These are phyloP conservation scores for Corythornis leucogaster DNA, from an alignment of 2,797 vertebrate species.

Conservation along the genomic window DNA sequence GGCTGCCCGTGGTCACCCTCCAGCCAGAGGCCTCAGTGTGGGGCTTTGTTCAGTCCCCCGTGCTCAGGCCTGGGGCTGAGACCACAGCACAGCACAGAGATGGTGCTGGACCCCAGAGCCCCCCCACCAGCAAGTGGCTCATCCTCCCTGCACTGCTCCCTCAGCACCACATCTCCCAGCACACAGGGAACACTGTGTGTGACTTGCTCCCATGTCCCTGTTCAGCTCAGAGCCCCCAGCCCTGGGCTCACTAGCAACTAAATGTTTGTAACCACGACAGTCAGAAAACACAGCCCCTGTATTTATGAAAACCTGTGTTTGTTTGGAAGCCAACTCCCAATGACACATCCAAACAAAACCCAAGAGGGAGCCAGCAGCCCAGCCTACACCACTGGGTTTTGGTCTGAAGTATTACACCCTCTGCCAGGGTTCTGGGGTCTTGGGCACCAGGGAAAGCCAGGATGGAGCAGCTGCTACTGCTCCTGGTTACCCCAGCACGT, in stretches of 20 bases:
- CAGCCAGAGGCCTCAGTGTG: neutral
- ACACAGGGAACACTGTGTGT: neutral
- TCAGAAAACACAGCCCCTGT: neutral
- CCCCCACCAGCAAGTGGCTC: no score
- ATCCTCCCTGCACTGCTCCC: no score
- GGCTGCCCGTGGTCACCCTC: rapidly evolving
- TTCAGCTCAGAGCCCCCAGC: neutral
- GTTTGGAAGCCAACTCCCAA: neutral
- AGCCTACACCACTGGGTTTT: neutral
- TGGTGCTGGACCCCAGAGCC: neutral
- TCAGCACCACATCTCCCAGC: neutral
- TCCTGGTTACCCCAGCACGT: neutral
- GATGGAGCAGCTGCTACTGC: neutral
- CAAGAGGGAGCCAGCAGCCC: neutral
- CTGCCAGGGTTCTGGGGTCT: neutral
- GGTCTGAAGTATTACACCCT: neutral
- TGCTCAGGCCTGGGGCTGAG: neutral
- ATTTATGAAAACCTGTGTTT: neutral
- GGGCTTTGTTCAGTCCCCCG: neutral
- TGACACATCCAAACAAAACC: neutral
- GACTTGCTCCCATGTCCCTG: neutral
- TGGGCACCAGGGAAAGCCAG: neutral
- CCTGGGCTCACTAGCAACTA: neutral
- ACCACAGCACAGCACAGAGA: rapidly evolving
- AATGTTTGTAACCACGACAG: neutral